phyloP scores from a whole-genome alignment of 2,797 vertebrate species.

The Aldrovandia affinis region DNA sequence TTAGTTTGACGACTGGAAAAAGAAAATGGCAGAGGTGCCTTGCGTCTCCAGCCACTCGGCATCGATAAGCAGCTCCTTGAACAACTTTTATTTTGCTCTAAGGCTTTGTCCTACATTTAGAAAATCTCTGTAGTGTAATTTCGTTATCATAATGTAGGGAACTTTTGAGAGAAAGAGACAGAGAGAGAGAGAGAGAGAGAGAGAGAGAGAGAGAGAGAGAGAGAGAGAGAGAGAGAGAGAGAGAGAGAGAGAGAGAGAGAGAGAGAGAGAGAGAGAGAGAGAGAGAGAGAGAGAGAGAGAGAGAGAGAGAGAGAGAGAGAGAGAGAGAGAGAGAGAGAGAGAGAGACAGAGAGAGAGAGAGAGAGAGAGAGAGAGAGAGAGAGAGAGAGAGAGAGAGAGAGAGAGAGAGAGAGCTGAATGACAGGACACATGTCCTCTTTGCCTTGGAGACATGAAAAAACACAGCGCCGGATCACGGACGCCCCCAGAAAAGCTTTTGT shows the following conservation, averaged over 20 bases:
- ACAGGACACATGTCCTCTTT: neutral
- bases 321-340: constrained; percentile 17
- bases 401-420: neutral
- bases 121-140: neutral
- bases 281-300: too few species aligned
- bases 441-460: too few species aligned
- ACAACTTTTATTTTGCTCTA: neutral
- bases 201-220: too few species aligned
- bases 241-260: too few species aligned
- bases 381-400: neutral
- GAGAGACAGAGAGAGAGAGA: neutral
- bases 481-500: neutral
- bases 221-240: too few species aligned
- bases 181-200: too few species aligned
- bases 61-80: neutral
- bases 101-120: neutral
- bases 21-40: neutral
- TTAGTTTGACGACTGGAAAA: neutral
- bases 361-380: neutral
- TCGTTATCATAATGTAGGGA: too few species aligned
- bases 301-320: too few species aligned
- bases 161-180: too few species aligned
- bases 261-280: too few species aligned
- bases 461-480: neutral
- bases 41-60: neutral